Base-by-base conservation (phyloP, 2,113 vertebrate species). In the Pongo abelii region DNA sequence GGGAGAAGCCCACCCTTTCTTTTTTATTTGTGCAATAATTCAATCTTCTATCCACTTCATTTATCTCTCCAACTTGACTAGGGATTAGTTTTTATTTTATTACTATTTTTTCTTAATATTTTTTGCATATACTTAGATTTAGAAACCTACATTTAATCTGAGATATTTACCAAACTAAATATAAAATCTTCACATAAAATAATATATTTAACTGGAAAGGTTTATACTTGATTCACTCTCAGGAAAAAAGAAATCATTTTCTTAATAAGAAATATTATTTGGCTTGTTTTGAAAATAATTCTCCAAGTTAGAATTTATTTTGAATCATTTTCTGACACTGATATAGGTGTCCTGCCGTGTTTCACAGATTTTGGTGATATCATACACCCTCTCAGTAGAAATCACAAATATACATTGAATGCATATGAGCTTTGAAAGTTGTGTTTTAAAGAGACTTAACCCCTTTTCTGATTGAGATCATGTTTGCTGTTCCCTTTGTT, bases 401-500 rank as follows among this genome's bases (percentile, higher is more conserved):
- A 98, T 94, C 94, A 94, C 95, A 72, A 94, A 97, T 86, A 95
- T 57, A 89, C 84, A 32, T n/a, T 27, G 72, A 81, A 88, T 85
- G 61, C 79, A 83, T 43, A 40, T 87, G 92, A 59, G 74, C 94
- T 92, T 96, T 78, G 89, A 91, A 96, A 97, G 97, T 93, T 98
- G 96, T 95, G 95, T 97, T 75, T 98, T 97, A 98, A 94, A 80
- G 84, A 94, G 92, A 97, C 98, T 98, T 98, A 98, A 98, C 98
- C 98, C 96, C 90, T 98, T 97, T 98, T 92, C 97, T 98, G 98
- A 98, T 97, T 98, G 98, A 98, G 98, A 98, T 96, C 95, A 96
- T 98, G 97, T 98, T 98, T 98, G 97, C 97, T 48, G 96, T 98
- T 98, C 98, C 89, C 98, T 99, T 99, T 99, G 98, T 99, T 98